phyloP scores from a whole-genome alignment of 2,888 invertebrate species.

The Urechis unicinctus region DNA sequence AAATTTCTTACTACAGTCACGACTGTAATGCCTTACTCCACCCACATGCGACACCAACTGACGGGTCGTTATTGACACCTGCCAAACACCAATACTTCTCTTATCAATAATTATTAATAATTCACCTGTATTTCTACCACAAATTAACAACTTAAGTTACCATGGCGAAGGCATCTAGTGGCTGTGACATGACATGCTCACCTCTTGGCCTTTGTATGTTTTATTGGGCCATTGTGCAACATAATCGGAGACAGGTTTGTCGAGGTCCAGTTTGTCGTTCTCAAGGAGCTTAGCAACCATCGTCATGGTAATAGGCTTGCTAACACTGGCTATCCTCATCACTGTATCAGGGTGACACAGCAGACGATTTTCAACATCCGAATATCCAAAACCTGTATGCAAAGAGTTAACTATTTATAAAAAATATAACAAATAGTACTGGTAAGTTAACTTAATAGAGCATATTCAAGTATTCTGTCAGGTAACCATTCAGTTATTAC shows the following conservation, averaged over 20 bases:
- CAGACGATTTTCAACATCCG: slow-evolving; percentile 56
- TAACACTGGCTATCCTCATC: slow-evolving; percentile 60
- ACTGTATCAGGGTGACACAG: slow-evolving; percentile 52
- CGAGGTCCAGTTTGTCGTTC: slow-evolving; percentile 55
- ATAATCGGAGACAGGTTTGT: slow-evolving; percentile 55
- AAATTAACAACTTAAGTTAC: background rate
- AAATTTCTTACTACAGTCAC: slow-evolving; percentile 19
- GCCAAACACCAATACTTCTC: slow-evolving; percentile 3
- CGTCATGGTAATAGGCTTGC: slow-evolving; percentile 57
- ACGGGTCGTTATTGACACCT: slow-evolving; percentile 53
- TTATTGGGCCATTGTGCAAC: slow-evolving; percentile 55
- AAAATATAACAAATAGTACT: background rate
- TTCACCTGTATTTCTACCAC: background rate
- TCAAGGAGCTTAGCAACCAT: slow-evolving; percentile 55
- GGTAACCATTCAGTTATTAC: background rate
- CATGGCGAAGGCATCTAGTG: too few species aligned
- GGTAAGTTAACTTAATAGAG: too few species aligned
- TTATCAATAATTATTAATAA: background rate
- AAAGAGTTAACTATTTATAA: too few species aligned
- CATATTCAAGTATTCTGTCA: background rate
- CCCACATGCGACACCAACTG: slow-evolving; percentile 55
- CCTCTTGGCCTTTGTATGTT: slow-evolving; percentile 51
- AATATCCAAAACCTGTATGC: slow-evolving; percentile 54
- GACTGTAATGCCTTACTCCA: slow-evolving; percentile 57
- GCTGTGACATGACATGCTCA: slow-evolving; percentile 14